A percentile compares a stretch with the other conserved stretches of the same genome.
These are phyloP conservation scores for Phyto melanocephala DNA, from an alignment of 2,888 invertebrate genomes.

Conservation along the genomic window DNA sequence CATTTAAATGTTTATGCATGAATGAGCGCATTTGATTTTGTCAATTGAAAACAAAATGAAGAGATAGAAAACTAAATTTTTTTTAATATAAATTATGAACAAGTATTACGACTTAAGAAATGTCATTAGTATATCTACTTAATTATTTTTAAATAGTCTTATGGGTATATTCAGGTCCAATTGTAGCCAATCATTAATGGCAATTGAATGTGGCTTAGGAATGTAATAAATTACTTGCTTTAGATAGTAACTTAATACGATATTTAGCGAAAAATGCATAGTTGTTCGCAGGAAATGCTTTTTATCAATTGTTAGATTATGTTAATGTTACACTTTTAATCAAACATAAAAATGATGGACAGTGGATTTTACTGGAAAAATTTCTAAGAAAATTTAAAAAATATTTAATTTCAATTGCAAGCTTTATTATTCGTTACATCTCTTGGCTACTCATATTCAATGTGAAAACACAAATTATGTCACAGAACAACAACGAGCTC, in stretches of 20 bases:
- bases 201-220: conserved; percentile 15
- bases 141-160: no score
- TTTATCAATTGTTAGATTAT: conserved; percentile 17
- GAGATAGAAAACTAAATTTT: no score
- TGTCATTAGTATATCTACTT: no score
- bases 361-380: no score
- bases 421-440: no score
- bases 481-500: no score
- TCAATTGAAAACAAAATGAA: no score
- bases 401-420: no score
- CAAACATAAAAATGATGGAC: neutral
- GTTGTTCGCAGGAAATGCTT: conserved; percentile 8
- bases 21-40: neutral
- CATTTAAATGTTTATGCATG: neutral
- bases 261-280: neutral
- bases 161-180: neutral
- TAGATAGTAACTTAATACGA: neutral
- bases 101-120: neutral
- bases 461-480: no score
- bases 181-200: neutral
- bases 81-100: neutral
- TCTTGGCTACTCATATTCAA: no score
- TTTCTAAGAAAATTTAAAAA: no score
- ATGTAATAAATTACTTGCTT: conserved; percentile 2
- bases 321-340: conserved; percentile 31